Evolutionary conservation across 2,113 vertebrate genomes (phyloP), one percentile per base, ranked within the genome.

Genomic region (Chamaetylas fuelleborni): DNA sequence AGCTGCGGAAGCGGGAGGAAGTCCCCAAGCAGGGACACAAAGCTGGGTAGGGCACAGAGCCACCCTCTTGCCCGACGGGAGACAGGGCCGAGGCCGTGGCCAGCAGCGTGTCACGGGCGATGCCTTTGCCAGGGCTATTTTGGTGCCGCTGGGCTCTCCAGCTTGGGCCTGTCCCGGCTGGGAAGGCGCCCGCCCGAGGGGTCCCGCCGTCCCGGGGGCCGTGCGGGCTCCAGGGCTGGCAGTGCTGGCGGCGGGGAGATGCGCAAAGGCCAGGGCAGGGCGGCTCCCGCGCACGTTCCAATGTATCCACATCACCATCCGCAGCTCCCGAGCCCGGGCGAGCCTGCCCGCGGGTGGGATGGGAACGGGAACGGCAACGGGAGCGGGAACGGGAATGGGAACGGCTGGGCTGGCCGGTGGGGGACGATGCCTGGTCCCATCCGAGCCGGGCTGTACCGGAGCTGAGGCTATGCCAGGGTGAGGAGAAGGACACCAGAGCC

Each of bases 201-300:
- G 33, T 28, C 54, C 65, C 29, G 4, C 23, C 65, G 61, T 29
- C 45, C 9, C 15, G 4, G 80, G 0, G 25, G 47, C 78, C 22
- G 3, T 6, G 85, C 53, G 18, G 58, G 71, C 72, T 38, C 5
- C 14, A 13, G 47, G 74, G 54, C 36, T 4, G 23, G 45, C 13
- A 2, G 47, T 0, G 50, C 29, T 6, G 11, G 33, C 7, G 14
- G 16, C 1, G 17, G 66, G 61, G 61, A 93, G 92, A 93, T 90
- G 94, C 45, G 22, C 56, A 61, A 51, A 84, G 92, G 92, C 94
- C 31, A 31, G 58, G 71, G 83, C 92, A 88, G 94, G 91, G 91
- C 92, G 89, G 95, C 91, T 93, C 95, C 95, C 92, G 87, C 73
- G 73, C 93, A 94, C 96, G 96, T 96, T 96, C 96, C 96, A 96